phyloP scores from a whole-genome alignment of 2,888 invertebrate genomes.

The Drosophila pseudotalamancana region DNA sequence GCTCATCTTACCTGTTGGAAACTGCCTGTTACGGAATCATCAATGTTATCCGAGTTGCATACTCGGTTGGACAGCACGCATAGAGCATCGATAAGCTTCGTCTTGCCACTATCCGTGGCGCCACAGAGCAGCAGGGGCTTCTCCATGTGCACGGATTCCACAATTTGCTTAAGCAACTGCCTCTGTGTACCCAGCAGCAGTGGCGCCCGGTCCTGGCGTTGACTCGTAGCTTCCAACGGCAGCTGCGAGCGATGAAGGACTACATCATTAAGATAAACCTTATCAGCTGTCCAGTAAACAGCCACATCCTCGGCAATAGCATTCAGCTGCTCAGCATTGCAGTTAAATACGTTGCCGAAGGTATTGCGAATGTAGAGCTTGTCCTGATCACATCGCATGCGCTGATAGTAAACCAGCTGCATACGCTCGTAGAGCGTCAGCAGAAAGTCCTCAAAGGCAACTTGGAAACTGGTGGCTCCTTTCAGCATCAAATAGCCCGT shows the following conservation, averaged over 20 bases:
- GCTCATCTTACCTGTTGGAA: slow-evolving; percentile 93
- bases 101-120: slow-evolving; percentile 83
- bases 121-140: slow-evolving; percentile 92
- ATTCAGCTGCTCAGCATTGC: slow-evolving; percentile 80
- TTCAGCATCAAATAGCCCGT: slow-evolving; percentile 74
- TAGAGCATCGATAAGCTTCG: slow-evolving; percentile 82
- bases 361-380: slow-evolving; percentile 88
- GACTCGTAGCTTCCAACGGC: slow-evolving; percentile 63
- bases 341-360: slow-evolving; percentile 85
- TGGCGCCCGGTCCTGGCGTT: slow-evolving; percentile 82
- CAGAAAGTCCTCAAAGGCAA: slow-evolving; percentile 70
- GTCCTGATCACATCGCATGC: slow-evolving; percentile 93
- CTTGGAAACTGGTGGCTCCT: slow-evolving; percentile 27
- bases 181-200: slow-evolving; percentile 87
- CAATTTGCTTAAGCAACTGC: slow-evolving; percentile 90
- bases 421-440: slow-evolving; percentile 85
- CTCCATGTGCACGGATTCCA: slow-evolving; percentile 94
- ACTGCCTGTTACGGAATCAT: slow-evolving; percentile 89
- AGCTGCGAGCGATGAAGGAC: slow-evolving; percentile 84
- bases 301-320: slow-evolving; percentile 85
- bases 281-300: slow-evolving; percentile 86
- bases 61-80: slow-evolving; percentile 82
- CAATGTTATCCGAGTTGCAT: slow-evolving; percentile 83
- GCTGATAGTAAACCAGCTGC: slow-evolving; percentile 92
- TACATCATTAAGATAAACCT: slow-evolving; percentile 89